Percentiles rank a stretch among this genome's conserved stretches.
Conservation (phyloP, 2,888 invertebrate genomes). For the Tetramorium bicarinatum region DNA sequence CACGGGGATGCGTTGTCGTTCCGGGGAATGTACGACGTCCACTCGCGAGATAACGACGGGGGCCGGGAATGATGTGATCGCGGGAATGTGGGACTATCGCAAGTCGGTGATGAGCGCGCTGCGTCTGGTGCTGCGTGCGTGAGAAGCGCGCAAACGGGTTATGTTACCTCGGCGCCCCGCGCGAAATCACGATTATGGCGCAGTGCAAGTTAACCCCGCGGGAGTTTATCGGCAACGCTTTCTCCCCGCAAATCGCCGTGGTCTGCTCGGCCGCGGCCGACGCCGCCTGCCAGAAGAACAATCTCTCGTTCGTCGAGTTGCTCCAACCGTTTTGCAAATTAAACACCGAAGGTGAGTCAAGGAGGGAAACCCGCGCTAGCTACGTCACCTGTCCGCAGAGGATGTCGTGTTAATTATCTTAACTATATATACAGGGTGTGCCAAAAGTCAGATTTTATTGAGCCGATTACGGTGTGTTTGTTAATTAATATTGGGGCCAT, state of each 20-base stretch:
- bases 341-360: constrained; percentile 90
- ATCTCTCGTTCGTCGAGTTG: constrained; percentile 95
- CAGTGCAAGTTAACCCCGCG: constrained; percentile 91
- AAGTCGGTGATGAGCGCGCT: constrained; percentile 26
- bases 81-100: constrained; percentile 40
- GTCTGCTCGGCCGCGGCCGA: constrained; percentile 94
- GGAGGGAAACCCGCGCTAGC: no score
- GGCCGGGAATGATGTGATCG: constrained; percentile 54
- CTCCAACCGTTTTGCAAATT: constrained; percentile 95
- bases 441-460: no score
- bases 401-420: neutral
- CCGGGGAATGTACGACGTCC: constrained; percentile 29
- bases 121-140: constrained; percentile 6
- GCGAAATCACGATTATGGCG: constrained; percentile 85
- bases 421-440: neutral
- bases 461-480: neutral
- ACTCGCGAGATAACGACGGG: constrained; percentile 50
- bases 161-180: constrained; percentile 4
- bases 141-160: constrained; percentile 5
- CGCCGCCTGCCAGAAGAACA: constrained; percentile 95
- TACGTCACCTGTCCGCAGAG: neutral
- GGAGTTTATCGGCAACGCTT: constrained; percentile 96
- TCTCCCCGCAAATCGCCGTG: constrained; percentile 96
- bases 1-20: constrained; percentile 45
- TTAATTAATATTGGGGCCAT: neutral